These are phyloP conservation scores for Sula dactylatra DNA, from an alignment of 2,113 vertebrate genomes.

Conservation along the genomic window DNA sequence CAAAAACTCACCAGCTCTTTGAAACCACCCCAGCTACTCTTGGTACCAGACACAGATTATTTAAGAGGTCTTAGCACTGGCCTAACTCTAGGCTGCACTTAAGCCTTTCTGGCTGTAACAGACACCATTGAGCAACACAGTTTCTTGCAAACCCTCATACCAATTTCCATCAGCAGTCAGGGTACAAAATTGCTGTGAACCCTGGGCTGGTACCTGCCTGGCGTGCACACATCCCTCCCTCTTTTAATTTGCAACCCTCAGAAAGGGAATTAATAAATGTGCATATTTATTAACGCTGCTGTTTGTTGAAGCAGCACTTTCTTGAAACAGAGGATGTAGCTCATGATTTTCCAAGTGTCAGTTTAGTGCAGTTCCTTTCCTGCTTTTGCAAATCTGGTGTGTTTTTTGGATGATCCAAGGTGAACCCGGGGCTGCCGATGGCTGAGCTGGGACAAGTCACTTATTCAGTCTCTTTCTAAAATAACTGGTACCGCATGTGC, in stretches of 20 bases:
- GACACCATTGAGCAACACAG: neutral
- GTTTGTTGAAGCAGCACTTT: neutral
- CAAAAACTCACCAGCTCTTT: neutral
- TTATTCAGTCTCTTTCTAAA: neutral
- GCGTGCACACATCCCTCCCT: neutral
- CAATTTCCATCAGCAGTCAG: neutral
- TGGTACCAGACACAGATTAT: neutral
- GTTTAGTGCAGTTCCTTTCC: neutral
- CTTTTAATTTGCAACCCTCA: neutral
- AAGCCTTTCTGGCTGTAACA: neutral
- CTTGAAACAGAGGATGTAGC: neutral
- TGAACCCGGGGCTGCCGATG: neutral
- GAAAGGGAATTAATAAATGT: neutral
- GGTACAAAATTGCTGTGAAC: accelerated
- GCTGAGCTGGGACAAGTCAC: neutral
- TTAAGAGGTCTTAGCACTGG: neutral
- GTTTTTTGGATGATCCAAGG: neutral
- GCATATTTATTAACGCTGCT: neutral
- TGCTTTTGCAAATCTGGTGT: neutral
- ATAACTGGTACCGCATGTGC: neutral
- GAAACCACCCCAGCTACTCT: neutral
- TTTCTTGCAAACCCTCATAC: neutral
- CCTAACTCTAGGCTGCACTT: neutral
- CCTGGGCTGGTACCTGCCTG: neutral
- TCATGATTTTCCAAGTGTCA: neutral